Base-by-base conservation (phyloP, 1,140 invertebrate species). In the Temnothorax longispinosus region DNA sequence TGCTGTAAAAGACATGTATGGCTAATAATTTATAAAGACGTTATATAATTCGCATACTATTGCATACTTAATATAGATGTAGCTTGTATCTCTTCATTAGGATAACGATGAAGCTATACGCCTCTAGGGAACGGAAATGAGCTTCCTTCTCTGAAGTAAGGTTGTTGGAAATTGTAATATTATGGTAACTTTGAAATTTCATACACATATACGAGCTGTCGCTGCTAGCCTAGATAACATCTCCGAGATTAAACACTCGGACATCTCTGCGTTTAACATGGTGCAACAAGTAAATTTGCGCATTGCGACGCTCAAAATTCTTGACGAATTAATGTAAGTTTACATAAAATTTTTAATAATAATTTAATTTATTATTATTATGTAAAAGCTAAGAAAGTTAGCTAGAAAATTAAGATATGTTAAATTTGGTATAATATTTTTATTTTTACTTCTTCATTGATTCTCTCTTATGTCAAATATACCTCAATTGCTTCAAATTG, bases 11-110 rank as follows among this genome's bases (percentile, higher is more conserved):
- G 7, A 58, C 18, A 47, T 60, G 2, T 77, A 3, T 38, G 18
- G 47, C 8, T 1, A 8, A 15, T 71, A 82, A 82, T 72, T 82
- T 60, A 82, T 47, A 13, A 69, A n/a, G 0, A 47, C 18, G 18
- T 81, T 44, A 10, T 27, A 32, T 81, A 32, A 69, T 56, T 52
- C 5, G 2, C 10, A 71, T 41, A 13, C 10, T 27, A 54, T 13
- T 27, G n/a, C 21, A 69, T 27, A 3, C 3, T 44, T 50, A 27
- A 27, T 2, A 35, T 35, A 11, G 11, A 71, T 71, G 10, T 15
- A 44, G 7, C 18, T 72, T 71, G 8, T 32, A 32, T 10, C 56
- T 82, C 35, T 44, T 72, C 35, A 74, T 47, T 18, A 81, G 3
- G 2, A 27, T 71, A 44, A 44, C 13, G 64, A 10, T 10, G 11